phyloP scores from a whole-genome alignment of 2,113 vertebrate species.

The Sapajus apella region DNA sequence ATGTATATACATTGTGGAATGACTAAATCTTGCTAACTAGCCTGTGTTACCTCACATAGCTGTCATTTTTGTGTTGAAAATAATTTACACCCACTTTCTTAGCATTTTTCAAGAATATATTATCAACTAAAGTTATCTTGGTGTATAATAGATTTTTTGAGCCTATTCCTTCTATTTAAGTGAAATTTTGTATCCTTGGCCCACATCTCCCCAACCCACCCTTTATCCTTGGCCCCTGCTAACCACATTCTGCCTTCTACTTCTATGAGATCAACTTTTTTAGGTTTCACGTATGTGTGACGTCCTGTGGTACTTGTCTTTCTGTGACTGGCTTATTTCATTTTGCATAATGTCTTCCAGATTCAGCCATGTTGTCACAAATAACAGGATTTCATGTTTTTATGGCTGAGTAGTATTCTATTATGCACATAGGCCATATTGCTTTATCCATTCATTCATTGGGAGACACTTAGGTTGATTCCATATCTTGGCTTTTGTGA shows the following conservation, averaged over 20 bases:
- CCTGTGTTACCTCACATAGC: not conserved
- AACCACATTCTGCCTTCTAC: not conserved
- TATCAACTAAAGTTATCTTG: not conserved
- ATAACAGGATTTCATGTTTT: not conserved
- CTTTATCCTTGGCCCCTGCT: not conserved
- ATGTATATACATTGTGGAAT: not conserved
- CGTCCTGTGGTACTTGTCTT: not conserved
- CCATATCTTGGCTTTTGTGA: not conserved
- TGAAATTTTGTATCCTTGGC: not conserved
- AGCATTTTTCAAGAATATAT: not conserved
- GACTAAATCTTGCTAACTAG: not conserved
- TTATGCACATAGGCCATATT: not conserved
- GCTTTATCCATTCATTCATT: not conserved
- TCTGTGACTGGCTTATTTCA: not conserved
- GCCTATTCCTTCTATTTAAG: not conserved
- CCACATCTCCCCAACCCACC: not conserved
- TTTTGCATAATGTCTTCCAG: not conserved
- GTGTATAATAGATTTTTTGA: not conserved
- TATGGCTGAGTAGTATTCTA: not conserved
- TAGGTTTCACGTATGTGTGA: not conserved
- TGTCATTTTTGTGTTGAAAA: not conserved
- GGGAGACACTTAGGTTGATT: not conserved
- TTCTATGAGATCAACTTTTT: not conserved
- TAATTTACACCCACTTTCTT: not conserved
- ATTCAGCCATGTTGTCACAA: not conserved